A percentile compares a stretch with the other conserved stretches of the same genome.
Conservation (phyloP, 1,140 invertebrate species). For the Rhagoletis pomonella region DNA sequence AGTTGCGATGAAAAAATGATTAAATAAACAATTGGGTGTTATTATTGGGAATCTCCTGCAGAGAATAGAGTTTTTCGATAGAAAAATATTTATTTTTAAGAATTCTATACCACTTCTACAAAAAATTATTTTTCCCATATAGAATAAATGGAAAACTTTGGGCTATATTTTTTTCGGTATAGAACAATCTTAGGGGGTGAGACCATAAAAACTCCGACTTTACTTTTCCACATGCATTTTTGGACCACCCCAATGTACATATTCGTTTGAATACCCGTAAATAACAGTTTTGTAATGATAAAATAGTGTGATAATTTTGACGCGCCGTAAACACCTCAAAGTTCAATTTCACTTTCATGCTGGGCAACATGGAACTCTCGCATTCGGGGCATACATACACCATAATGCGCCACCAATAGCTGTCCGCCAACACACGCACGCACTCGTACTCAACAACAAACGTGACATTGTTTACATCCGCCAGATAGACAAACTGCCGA, state of each 20-base stretch:
- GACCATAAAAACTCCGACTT: no score
- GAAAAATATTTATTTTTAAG: no score
- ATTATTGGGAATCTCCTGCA: no score
- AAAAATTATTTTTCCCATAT: no score
- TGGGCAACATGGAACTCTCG: constrained; percentile 18
- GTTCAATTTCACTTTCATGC: constrained; percentile 39
- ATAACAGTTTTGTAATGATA: not conserved
- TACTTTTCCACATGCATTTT: no score
- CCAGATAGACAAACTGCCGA: not conserved
- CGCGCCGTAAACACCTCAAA: not conserved
- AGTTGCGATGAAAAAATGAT: no score
- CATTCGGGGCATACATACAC: constrained; percentile 14
- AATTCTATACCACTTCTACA: no score
- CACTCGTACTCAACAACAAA: not conserved
- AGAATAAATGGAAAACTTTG: no score
- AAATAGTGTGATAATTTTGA: constrained; percentile 33
- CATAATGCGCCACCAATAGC: not conserved
- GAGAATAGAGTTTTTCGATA: no score
- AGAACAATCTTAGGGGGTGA: no score
- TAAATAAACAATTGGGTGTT: no score
- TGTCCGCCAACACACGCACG: constrained; percentile 11
- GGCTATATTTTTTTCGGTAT: no score
- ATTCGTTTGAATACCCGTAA: not conserved
- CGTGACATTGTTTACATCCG: constrained; percentile 51
- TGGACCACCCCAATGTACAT: not conserved